A percentile compares a stretch with the other conserved stretches of the same genome.
phyloP scores from a whole-genome alignment of 2,113 vertebrate genomes.

The Clupea harengus region DNA sequence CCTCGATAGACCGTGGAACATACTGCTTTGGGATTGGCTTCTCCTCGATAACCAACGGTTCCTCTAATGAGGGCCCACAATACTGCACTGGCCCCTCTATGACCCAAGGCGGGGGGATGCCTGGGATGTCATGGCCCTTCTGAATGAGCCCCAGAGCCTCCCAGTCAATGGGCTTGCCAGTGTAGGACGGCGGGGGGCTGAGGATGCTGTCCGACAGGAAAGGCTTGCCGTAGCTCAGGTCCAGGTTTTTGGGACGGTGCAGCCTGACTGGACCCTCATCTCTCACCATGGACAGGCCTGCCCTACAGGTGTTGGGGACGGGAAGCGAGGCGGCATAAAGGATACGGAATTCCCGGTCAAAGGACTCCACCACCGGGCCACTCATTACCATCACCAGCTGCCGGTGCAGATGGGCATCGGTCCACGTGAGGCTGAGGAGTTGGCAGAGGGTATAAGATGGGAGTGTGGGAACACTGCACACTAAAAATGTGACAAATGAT shows the following conservation, averaged over 20 bases:
- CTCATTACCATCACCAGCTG: conserved; percentile 70
- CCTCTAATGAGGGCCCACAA: conserved; percentile 27
- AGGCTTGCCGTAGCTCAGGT: conserved; percentile 27
- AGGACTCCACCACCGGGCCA: conserved; percentile 62
- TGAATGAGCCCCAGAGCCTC: conserved; percentile 66
- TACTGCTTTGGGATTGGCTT: conserved; percentile 14
- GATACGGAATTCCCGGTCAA: conserved; percentile 73
- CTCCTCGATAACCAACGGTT: conserved; percentile 14
- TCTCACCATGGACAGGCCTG: neutral
- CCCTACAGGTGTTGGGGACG: conserved; percentile 48
- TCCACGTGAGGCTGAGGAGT: conserved; percentile 72
- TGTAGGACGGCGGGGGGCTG: conserved; percentile 56
- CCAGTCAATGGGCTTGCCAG: conserved; percentile 64
- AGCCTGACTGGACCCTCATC: neutral
- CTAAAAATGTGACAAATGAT: too few relatives aligned
- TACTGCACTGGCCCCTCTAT: conserved; percentile 29
- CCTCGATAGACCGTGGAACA: neutral
- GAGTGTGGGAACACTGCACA: neutral
- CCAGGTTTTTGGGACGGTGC: conserved; percentile 30
- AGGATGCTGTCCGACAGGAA: conserved; percentile 32
- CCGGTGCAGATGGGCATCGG: conserved; percentile 72
- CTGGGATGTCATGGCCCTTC: neutral
- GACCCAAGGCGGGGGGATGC: conserved; percentile 14
- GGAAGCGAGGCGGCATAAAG: conserved; percentile 71
- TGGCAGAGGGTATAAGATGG: conserved; percentile 13